Evolutionary conservation across 2,888 invertebrate species (phyloP), one percentile per base, ranked within the genome.

Genomic region (Choristoneura rosaceana): DNA sequence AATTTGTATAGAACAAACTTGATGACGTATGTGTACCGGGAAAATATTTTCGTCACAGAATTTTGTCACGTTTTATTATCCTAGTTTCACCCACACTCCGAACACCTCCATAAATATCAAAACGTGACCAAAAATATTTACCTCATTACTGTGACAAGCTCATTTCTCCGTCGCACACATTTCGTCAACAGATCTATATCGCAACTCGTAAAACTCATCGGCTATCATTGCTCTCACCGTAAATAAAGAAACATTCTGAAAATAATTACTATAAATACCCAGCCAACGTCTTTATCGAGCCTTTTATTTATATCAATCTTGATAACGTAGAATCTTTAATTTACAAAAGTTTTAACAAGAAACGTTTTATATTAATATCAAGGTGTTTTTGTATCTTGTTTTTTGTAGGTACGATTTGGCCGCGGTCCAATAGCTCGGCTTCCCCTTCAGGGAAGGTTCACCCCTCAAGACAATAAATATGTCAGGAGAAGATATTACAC

Each of bases 401-500:
- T 73, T 50, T 55, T 47, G 67, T 71, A 68, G 67, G 71, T 60
- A 64, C 34, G 33, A 63, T 68, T 73, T 66, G 71, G 71, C 64
- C 59, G 33, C 69, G 64, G 55, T 50, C 71, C 74, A 74, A 75
- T 68, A 67, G 66, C 5, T 25, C 67, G 70, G 75, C 9, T 77
- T 83, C 83, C 85, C 85, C 86, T 82, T 80, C 80, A 76, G 78
- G 76, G 83, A 81, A 86, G 81, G 78, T 74, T 76, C 84, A 79
- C 86, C 92, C 91, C 86, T 82, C 78, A 76, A 83, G 89, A 92
- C 92, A 90, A 94, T 94, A 94, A 94, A 94, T 94, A 92, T 94
- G 94, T 93, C 93, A 93, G 90, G 85, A 87, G 83, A 84, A 89
- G 90, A 91, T 92, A 93, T 93, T 90, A 92, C 90, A 90, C 83